A percentile compares a stretch with the other conserved stretches of the same genome.
phyloP scores from a whole-genome alignment of 2,888 invertebrate species.

The Tuta absoluta region DNA sequence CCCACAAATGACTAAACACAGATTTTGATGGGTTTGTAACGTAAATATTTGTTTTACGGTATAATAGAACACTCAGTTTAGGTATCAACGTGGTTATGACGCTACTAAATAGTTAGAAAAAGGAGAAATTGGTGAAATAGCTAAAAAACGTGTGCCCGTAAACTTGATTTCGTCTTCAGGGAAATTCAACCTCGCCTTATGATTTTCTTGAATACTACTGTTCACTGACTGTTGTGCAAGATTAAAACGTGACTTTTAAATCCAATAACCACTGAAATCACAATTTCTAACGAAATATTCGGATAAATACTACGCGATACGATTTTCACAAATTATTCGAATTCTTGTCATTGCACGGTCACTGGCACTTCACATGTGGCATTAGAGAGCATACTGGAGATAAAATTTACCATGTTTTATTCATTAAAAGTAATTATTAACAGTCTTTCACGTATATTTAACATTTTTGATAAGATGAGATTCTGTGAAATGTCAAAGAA shows the following conservation, averaged over 20 bases:
- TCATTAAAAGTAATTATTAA: slow-evolving; percentile 53
- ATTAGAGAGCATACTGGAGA: slow-evolving; percentile 30
- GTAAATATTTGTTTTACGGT: slow-evolving; percentile 21
- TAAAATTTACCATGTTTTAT: slow-evolving; percentile 54
- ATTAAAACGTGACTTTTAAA: slow-evolving; percentile 1
- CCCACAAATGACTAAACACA: slow-evolving; percentile 15
- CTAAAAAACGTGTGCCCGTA: background rate
- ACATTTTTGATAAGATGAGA: slow-evolving; percentile 55
- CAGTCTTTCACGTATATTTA: slow-evolving; percentile 48
- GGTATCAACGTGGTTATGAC: background rate
- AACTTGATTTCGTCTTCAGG: background rate
- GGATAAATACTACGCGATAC: slow-evolving; percentile 25
- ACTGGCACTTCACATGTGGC: slow-evolving; percentile 34
- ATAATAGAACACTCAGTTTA: background rate
- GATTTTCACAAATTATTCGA: slow-evolving; percentile 28
- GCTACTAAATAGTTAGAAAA: background rate
- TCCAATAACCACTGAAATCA: slow-evolving; percentile 11
- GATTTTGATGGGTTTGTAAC: slow-evolving; percentile 18
- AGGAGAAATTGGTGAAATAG: background rate
- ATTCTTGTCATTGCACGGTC: slow-evolving; percentile 31
- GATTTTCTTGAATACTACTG: background rate
- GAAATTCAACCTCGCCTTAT: background rate
- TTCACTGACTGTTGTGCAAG: background rate
- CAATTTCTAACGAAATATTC: slow-evolving; percentile 26
- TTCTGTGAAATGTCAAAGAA: slow-evolving; percentile 63